Base-by-base conservation (phyloP, 2,797 vertebrate genomes). In the Mustela erminea region DNA sequence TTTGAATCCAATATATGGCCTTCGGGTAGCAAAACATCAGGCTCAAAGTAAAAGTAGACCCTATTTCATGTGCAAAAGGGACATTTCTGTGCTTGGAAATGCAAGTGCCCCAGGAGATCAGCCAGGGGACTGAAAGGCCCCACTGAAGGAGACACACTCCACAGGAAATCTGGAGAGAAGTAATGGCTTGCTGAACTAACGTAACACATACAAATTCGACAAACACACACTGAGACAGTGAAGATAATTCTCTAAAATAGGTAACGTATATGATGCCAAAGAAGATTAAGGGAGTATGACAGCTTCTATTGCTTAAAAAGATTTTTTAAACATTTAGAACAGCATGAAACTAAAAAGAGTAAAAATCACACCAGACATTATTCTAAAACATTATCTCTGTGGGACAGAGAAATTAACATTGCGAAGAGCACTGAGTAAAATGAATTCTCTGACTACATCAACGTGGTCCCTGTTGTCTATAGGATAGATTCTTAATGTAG, bases 301-400 rank as follows among this genome's bases (percentile, higher is more conserved):
- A 60, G 32, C 64, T 89, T 78, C 62, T 20, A 14, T 41, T 38
- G 70, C 56, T 97, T 94, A 38, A 74, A 94, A 43, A 29, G 18
- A 70, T 35, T 90, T 90, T 80, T 95, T 89, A 90, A 95, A 86
- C 70, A 94, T 95, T 95, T 66, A 84, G 11, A 95, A 81, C 64
- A 68, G 83, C 52, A 49, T 60, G 62, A 70, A 93, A 80, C 43
- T n/a, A 46, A 92, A 91, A 64, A 38, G 27, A 77, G 56, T 68
- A 41, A 94, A 90, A 98, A 81, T 86, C 46, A 91, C 10, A 87
- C 1, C 52, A 89, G 49, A 68, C 25, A 29, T 72, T 68, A 38
- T 80, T 84, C 35, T 88, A 43, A 87, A 93, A 58, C 18, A 87
- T 80, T 86, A 46, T 89, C 82, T 96, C 91, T 27, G 49, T 60